Conservation (phyloP, 2,888 invertebrate species). For the Theretra japonica region DNA sequence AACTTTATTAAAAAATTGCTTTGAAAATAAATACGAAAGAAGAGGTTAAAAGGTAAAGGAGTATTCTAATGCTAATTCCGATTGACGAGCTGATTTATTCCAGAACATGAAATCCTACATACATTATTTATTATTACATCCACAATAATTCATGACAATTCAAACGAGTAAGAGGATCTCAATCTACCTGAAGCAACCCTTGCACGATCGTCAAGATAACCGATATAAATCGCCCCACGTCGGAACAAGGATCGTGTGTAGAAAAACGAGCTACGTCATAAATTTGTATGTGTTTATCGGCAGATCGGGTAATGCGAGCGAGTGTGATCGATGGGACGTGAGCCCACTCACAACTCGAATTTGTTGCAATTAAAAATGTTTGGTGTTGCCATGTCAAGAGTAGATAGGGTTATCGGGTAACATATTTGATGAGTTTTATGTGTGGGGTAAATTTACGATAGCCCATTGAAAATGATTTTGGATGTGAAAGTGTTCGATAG, state of each 20-base stretch:
- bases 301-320: constrained; percentile 68
- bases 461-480: no score
- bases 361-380: constrained; percentile 47
- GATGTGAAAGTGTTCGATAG: neutral
- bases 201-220: constrained; percentile 14
- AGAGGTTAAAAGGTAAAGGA: no score
- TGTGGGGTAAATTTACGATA: neutral
- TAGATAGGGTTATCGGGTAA: neutral
- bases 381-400: neutral
- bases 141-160: no score
- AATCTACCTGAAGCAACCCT: constrained; percentile 14
- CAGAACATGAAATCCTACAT: no score
- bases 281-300: constrained; percentile 74
- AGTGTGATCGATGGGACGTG: constrained; percentile 54
- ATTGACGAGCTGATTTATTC: no score
- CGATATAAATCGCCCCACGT: constrained; percentile 38
- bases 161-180: constrained; percentile 19
- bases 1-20: no score
- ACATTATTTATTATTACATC: no score
- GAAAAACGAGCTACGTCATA: constrained; percentile 63
- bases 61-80: no score
- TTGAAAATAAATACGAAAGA: no score
- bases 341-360: constrained; percentile 46
- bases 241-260: constrained; percentile 41
- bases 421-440: neutral